Base-by-base conservation (phyloP, 2,888 invertebrate species). In the Eumerus sabulonum region DNA sequence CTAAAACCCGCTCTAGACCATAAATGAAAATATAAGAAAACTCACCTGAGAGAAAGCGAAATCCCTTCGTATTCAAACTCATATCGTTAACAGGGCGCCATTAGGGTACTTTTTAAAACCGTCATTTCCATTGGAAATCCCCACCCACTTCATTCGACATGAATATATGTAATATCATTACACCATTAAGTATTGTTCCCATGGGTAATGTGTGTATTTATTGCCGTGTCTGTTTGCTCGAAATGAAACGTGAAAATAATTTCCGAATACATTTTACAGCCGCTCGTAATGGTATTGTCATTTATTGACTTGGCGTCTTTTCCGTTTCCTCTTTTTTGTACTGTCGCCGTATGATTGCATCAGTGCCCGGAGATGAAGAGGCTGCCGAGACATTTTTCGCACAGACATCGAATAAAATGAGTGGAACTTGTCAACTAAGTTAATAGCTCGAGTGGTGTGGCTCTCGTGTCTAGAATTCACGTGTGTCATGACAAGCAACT, bases 41-140 rank as follows among this genome's bases (percentile, higher is more conserved):
- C 27, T 27, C 27, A 27, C 27, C 27, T 7, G 7, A 27, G 3
- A 27, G 7, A 27, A 27, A 27, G 27, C 2, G 7, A 27, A 27
- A 27, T n/a, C n/a, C n/a, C n/a, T 4, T 27, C 27, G 7, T 27
- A 27, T 27, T 27, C 27, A 27, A 27, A 27, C 27, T 27, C 27
- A 27, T n/a, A n/a, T n/a, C 51, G 51, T 64, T 59, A 64, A 72
- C 53, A 59, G 53, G 14, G 38, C 51, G 45, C 68, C 57, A 72
- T 72, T 64, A 64, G 45, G 57, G 57, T 40, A 47, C 45, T 64
- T 72, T 72, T 72, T 64, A 64, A 27, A 4, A 27, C 27, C 27
- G 27, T 27, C 45, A 59, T 60, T 66, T 60, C 59, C 59, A 60
- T 73, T 73, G 42, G 35, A 27, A 27, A 27, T 27, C 27, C 27